These are phyloP conservation scores for Dendropsophus ebraccatus DNA, from an alignment of 2,113 vertebrate genomes.

Conservation along the genomic window DNA sequence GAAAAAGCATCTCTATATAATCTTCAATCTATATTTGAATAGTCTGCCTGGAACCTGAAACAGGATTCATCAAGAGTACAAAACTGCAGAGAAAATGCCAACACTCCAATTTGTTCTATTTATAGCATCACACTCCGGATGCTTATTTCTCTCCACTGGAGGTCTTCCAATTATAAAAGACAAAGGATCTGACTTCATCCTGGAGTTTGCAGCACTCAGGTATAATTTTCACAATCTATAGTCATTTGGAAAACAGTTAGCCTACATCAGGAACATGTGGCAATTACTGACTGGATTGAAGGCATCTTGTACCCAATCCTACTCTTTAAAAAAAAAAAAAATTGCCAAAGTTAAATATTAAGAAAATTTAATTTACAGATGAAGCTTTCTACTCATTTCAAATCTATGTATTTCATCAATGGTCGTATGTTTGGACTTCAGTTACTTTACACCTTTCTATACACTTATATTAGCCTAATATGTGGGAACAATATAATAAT, in stretches of 20 bases:
- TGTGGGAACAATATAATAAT: too few relatives aligned
- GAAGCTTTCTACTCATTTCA: neutral
- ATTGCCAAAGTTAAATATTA: neutral
- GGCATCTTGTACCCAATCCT: neutral
- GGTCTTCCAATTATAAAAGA: conserved; percentile 47
- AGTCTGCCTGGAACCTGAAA: conserved; percentile 38
- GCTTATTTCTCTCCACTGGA: conserved; percentile 41
- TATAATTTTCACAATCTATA: conserved; percentile 40
- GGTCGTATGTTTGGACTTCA: neutral
- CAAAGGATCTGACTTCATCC: conserved; percentile 40
- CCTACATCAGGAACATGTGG: neutral
- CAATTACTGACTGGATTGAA: neutral
- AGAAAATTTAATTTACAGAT: neutral
- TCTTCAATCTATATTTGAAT: conserved; percentile 43
- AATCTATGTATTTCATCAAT: neutral
- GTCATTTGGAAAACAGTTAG: conserved; percentile 27
- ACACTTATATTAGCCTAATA: too few relatives aligned
- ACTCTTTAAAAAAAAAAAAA: neutral
- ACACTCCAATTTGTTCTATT: conserved; percentile 46
- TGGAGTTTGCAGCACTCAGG: conserved; percentile 32
- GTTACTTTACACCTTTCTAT: neutral
- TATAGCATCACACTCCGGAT: conserved; percentile 39
- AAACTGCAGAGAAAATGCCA: conserved; percentile 35
- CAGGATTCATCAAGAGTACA: conserved; percentile 27
- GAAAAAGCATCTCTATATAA: conserved; percentile 20